These are phyloP conservation scores for Gari tellinella DNA, from an alignment of 2,888 invertebrate genomes.

Conservation along the genomic window DNA sequence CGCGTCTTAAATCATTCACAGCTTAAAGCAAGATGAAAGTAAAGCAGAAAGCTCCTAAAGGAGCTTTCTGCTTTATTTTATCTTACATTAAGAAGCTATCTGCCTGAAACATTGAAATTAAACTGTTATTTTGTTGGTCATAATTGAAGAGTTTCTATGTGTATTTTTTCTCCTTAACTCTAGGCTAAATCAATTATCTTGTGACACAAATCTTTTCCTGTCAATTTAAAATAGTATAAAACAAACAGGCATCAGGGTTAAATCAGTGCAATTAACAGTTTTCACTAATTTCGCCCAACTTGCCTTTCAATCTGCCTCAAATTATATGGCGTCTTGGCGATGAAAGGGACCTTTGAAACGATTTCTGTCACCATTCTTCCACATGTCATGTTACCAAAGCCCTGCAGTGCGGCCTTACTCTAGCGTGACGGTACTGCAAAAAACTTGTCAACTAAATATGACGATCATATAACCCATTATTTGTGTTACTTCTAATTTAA, in stretches of 20 bases:
- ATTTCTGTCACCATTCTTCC: slow-evolving; percentile 28
- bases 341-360: slow-evolving; percentile 38
- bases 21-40: no score
- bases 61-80: no score
- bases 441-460: slow-evolving; percentile 25
- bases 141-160: no score
- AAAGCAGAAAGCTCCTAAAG: no score
- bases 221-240: slow-evolving; percentile 2
- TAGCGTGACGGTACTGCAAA: slow-evolving; percentile 32
- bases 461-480: slow-evolving; percentile 47
- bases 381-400: slow-evolving; percentile 35
- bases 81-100: no score
- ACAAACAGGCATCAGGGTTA: slow-evolving; percentile 21
- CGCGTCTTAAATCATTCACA: no score
- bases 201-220: no score
- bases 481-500: slow-evolving; percentile 53
- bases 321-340: slow-evolving; percentile 51
- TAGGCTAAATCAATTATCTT: no score
- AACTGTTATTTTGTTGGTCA: no score
- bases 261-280: slow-evolving; percentile 15
- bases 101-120: no score
- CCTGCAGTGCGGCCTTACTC: slow-evolving; percentile 36
- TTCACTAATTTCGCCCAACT: not conserved
- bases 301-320: slow-evolving; percentile 12
- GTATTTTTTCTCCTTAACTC: no score